phyloP scores from a whole-genome alignment of 2,797 vertebrate genomes.

The Oryzias dopingdopingensis region DNA sequence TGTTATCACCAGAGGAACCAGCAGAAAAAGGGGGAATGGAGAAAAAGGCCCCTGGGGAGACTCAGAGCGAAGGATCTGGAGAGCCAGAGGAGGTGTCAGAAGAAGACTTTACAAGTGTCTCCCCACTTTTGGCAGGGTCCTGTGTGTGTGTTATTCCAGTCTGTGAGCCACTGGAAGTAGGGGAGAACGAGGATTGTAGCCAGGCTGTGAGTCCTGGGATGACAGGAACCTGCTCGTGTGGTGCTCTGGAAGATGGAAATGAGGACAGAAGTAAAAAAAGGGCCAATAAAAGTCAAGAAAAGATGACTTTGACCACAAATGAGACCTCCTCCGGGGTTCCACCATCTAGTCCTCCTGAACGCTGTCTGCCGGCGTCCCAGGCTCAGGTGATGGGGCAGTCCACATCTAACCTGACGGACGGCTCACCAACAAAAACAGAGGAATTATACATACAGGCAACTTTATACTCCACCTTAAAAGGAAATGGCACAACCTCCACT shows the following conservation, averaged over 20 bases:
- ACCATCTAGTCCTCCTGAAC: slow-evolving; percentile 53
- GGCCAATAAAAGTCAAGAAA: slow-evolving; percentile 13
- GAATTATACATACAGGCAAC: slow-evolving; percentile 64
- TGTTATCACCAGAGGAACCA: slow-evolving; percentile 32
- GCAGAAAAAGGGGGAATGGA: slow-evolving; percentile 17
- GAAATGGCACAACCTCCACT: slow-evolving; percentile 25
- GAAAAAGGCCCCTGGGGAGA: slow-evolving; percentile 11
- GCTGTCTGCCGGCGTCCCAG: slow-evolving; percentile 58
- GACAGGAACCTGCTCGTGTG: slow-evolving; percentile 67
- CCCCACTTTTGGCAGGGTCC: slow-evolving; percentile 60
- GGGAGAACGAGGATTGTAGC: slow-evolving; percentile 91
- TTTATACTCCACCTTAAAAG: slow-evolving; percentile 69
- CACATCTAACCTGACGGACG: slow-evolving; percentile 42
- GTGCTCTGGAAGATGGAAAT: slow-evolving; percentile 44
- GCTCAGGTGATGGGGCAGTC: slow-evolving; percentile 44
- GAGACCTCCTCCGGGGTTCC: slow-evolving; percentile 39
- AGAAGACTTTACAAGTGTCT: slow-evolving; percentile 44
- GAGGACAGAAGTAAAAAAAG: slow-evolving; percentile 19
- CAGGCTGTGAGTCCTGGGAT: slow-evolving; percentile 83
- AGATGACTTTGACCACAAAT: slow-evolving; percentile 21
- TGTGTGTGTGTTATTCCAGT: slow-evolving; percentile 72
- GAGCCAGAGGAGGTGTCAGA: slow-evolving; percentile 70
- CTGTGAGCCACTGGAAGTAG: slow-evolving; percentile 85
- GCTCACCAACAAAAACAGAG: slow-evolving; percentile 40
- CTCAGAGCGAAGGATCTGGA: slow-evolving; percentile 44